phyloP scores from a whole-genome alignment of 1,140 invertebrate species.

The Popillia japonica region DNA sequence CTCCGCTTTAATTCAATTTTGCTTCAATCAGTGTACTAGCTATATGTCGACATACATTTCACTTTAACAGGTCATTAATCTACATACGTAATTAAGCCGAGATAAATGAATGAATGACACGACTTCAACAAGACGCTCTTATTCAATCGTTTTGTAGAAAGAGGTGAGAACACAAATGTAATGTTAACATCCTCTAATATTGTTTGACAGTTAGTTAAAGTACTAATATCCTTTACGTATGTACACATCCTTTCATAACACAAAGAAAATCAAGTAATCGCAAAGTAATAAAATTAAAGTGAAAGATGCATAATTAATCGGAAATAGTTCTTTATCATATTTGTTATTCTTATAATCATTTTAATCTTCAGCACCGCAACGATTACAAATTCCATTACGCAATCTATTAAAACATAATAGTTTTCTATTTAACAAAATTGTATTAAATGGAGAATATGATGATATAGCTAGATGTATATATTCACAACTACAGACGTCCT shows the following conservation, averaged over 20 bases:
- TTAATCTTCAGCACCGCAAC: neutral
- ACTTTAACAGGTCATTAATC: constrained; percentile 2
- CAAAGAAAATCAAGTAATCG: neutral
- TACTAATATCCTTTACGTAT: neutral
- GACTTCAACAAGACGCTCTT: neutral
- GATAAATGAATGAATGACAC: neutral
- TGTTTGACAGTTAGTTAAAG: constrained; percentile 1
- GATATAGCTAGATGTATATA: no score
- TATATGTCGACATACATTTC: neutral
- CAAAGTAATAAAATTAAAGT: neutral
- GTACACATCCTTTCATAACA: constrained; percentile 1
- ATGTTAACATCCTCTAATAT: neutral
- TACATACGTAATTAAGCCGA: neutral
- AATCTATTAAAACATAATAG: neutral
- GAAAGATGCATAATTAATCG: neutral
- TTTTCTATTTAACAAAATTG: no score
- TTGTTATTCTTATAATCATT: neutral
- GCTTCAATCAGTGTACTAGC: neutral
- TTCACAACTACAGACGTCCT: neutral
- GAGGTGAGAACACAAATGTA: neutral
- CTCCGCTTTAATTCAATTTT: constrained; percentile 5
- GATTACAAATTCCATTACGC: neutral
- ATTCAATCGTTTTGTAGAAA: neutral
- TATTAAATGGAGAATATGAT: no score
- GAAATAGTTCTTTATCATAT: neutral